Percentiles rank a stretch among this genome's conserved stretches.
phyloP scores from a whole-genome alignment of 2,113 vertebrate genomes.

The Leucoraja erinaceus region DNA sequence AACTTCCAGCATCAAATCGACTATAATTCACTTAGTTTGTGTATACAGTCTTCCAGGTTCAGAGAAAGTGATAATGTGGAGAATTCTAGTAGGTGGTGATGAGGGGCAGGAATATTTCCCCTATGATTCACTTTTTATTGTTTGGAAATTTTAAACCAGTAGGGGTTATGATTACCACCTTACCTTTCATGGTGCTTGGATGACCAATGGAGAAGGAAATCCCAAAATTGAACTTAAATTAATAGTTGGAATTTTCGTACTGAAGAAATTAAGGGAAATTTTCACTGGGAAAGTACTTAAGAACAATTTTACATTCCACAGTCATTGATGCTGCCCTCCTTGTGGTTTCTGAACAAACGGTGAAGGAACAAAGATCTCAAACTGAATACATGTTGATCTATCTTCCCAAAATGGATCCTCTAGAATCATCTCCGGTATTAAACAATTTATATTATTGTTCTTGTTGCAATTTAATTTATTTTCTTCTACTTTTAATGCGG shows the following conservation, averaged over 20 bases:
- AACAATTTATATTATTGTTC: background rate
- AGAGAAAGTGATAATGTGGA: background rate
- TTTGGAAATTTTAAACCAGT: background rate
- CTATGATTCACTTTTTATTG: background rate
- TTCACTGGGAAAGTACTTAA: background rate
- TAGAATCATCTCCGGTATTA: background rate
- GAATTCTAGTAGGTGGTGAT: too few relatives aligned
- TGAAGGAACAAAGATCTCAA: background rate
- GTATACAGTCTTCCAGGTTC: background rate
- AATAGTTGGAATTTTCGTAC: background rate
- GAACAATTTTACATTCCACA: background rate
- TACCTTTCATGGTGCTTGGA: background rate
- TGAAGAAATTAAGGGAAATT: background rate
- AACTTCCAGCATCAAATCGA: background rate
- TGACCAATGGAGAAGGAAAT: background rate
- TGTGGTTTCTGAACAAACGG: slow-evolving; percentile 13
- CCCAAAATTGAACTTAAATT: background rate
- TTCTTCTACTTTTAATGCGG: background rate
- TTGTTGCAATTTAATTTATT: background rate
- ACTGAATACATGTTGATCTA: background rate
- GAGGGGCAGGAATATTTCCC: background rate
- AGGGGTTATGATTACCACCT: background rate
- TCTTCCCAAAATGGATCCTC: background rate
- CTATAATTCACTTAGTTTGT: background rate
- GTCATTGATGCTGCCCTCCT: background rate